Conservation (phyloP, 2,113 vertebrate genomes). For the Balaenoptera acutorostrata region DNA sequence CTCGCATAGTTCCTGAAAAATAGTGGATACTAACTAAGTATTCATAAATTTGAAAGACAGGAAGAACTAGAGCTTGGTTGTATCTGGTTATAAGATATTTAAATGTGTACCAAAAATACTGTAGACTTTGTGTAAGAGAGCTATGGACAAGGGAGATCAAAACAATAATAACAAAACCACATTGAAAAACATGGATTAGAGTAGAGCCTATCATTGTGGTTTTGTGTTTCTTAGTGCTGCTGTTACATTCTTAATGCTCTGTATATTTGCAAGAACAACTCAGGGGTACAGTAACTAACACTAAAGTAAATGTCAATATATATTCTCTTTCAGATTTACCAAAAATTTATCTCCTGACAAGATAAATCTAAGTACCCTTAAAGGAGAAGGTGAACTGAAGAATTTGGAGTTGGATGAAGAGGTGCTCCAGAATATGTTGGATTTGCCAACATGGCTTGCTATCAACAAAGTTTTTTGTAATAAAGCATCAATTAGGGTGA, state of each 20-base stretch:
- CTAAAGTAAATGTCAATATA: neutral
- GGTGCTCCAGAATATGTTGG: constrained; percentile 97
- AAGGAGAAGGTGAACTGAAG: constrained; percentile 97
- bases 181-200: neutral
- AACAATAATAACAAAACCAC: neutral
- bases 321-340: constrained; percentile 89
- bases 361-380: constrained; percentile 98
- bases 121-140: neutral
- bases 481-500: constrained; percentile 96
- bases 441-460: constrained; percentile 98
- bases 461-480: constrained; percentile 98
- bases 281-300: neutral
- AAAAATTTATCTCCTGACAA: constrained; percentile 99
- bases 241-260: neutral
- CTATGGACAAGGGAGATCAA: neutral
- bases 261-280: constrained; percentile 5
- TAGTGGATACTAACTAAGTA: neutral
- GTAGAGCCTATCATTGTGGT: neutral
- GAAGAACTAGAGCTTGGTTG: neutral
- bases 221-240: neutral
- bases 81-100: neutral
- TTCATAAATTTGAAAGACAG: neutral
- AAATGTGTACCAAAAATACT: neutral
- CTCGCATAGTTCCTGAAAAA: neutral
- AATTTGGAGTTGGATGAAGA: constrained; percentile 98